Evolutionary conservation across 2,113 vertebrate species (phyloP).

Genomic region (Ictidomys tridecemlineatus): DNA sequence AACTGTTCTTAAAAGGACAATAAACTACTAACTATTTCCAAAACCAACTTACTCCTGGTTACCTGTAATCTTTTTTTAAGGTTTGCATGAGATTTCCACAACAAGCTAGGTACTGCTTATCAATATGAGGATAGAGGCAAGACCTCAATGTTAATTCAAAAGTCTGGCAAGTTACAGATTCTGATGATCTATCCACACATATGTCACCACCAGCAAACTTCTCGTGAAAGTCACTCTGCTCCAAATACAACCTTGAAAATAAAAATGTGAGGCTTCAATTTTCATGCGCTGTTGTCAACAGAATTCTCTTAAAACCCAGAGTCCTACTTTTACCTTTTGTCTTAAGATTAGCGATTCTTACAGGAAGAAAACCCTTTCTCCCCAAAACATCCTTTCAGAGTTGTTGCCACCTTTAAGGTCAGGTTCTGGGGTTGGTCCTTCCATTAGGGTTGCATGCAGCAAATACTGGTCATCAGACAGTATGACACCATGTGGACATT

Average conservation of each 20-base stretch:
- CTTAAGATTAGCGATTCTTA: conserved; percentile 13
- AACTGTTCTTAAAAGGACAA: background rate
- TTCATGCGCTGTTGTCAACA: background rate
- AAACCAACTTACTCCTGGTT: conserved; percentile 55
- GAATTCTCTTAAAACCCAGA: conserved; percentile 16
- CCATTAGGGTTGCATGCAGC: background rate
- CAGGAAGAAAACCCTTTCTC: background rate
- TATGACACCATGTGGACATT: no score
- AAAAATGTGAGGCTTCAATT: conserved; percentile 35
- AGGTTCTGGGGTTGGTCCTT: background rate
- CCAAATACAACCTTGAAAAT: conserved; percentile 93
- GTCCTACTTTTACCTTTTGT: background rate
- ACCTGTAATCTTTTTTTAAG: conserved; percentile 97
- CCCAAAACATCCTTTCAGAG: background rate
- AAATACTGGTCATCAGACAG: background rate
- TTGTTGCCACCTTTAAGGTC: background rate
- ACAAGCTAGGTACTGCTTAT: conserved; percentile 96
- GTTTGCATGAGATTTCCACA: conserved; percentile 98
- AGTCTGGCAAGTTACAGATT: conserved; percentile 97
- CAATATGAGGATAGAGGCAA: conserved; percentile 98
- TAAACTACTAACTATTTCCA: background rate
- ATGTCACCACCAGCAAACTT: conserved; percentile 94
- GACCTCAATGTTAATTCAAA: conserved; percentile 97
- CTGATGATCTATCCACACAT: conserved; percentile 96
- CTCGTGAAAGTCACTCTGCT: conserved; percentile 96